Percentiles rank a stretch among this genome's conserved stretches.
Conservation (phyloP, 2,113 vertebrate species). For the Australoheros scitulus region DNA sequence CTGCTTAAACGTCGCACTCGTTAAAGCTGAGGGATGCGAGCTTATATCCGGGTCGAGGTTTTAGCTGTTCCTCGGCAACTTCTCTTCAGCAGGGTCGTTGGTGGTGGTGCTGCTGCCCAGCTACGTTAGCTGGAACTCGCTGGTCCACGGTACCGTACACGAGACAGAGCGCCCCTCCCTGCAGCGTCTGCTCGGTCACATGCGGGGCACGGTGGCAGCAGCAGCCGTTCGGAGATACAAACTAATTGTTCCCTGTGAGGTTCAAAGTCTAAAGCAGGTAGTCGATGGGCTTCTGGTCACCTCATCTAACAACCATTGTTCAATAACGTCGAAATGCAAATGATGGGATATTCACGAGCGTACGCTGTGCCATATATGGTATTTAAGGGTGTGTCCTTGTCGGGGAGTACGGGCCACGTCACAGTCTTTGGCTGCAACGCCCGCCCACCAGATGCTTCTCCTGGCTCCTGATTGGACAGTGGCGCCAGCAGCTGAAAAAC, state of each 20-base stretch:
- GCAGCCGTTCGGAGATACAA: background rate
- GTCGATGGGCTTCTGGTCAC: fast-evolving
- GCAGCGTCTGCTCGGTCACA: slow-evolving; percentile 46
- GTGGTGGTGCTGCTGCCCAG: background rate
- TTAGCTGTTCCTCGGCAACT: background rate
- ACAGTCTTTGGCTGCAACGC: background rate
- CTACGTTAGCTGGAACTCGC: slow-evolving; percentile 24
- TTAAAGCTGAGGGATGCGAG: background rate
- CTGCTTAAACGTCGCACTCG: background rate
- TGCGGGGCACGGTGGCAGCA: slow-evolving; percentile 43
- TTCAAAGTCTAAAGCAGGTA: background rate
- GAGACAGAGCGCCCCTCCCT: slow-evolving; percentile 63
- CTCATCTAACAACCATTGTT: background rate
- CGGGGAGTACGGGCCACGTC: slow-evolving; percentile 19
- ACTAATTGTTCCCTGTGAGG: background rate
- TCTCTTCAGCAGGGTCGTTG: background rate
- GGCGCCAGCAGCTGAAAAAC: slow-evolving; percentile 67
- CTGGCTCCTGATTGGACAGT: slow-evolving; percentile 64
- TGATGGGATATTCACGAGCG: background rate
- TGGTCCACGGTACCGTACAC: slow-evolving; percentile 76
- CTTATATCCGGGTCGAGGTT: background rate
- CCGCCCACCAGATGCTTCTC: slow-evolving; percentile 33
- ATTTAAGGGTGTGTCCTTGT: slow-evolving; percentile 29
- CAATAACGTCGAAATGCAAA: background rate
- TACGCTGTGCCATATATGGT: slow-evolving; percentile 58